phyloP scores from a whole-genome alignment of 2,888 invertebrate genomes.

The Drosophila mulleri region DNA sequence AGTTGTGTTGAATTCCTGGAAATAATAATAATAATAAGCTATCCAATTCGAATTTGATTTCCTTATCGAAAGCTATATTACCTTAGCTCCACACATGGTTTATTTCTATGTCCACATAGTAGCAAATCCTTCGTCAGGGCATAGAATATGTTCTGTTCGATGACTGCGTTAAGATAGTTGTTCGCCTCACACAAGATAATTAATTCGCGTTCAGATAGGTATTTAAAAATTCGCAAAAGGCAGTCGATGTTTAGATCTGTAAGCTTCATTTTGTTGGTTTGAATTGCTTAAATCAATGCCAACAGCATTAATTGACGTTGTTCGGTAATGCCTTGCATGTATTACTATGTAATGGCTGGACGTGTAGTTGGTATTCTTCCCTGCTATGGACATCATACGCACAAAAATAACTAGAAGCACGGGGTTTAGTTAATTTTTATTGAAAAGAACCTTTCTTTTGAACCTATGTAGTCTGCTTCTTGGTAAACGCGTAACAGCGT shows the following conservation, averaged over 20 bases:
- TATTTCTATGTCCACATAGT: constrained; percentile 82
- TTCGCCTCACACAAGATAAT: constrained; percentile 86
- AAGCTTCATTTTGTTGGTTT: constrained; percentile 53
- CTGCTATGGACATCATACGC: constrained; percentile 17
- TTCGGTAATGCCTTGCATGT: constrained; percentile 4
- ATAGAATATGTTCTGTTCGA: constrained; percentile 84
- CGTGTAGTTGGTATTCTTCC: not conserved
- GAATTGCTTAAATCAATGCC: not conserved
- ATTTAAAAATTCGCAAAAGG: constrained; percentile 86
- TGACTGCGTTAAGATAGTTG: constrained; percentile 85
- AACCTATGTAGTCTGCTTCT: constrained; percentile 9
- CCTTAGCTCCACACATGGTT: constrained; percentile 71
- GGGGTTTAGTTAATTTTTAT: not conserved
- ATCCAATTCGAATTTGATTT: not conserved
- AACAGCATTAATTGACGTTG: not conserved
- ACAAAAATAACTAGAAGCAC: constrained; percentile 4
- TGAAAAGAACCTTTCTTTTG: constrained; percentile 1
- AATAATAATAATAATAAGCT: not conserved
- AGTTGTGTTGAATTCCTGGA: constrained; percentile 79
- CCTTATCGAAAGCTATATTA: constrained; percentile 12
- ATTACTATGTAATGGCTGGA: not conserved
- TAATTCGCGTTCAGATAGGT: constrained; percentile 86
- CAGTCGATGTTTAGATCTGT: constrained; percentile 83
- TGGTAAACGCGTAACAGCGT: not conserved
- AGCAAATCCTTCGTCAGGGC: constrained; percentile 77